Evolutionary conservation across 2,888 invertebrate genomes (phyloP).

Genomic region (Holacanthella duospinosa): DNA sequence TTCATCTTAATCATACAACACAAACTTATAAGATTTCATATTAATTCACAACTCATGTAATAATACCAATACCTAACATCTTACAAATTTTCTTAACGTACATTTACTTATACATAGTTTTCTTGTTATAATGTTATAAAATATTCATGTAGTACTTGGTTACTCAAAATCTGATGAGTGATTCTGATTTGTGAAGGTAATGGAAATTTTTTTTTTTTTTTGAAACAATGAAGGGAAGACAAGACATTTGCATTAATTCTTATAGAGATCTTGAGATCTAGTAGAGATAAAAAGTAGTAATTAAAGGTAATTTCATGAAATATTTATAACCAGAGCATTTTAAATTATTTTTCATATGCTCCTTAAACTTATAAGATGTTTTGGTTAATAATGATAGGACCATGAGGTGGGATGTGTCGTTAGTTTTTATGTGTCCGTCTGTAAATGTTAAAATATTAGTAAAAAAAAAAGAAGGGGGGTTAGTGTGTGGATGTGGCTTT

Average conservation of each 20-base stretch:
- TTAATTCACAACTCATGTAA: too few species aligned
- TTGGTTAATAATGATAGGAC: conserved; percentile 35
- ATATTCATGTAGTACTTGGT: too few species aligned
- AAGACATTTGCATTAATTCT: conserved; percentile 37
- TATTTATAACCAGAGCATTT: conserved; percentile 30
- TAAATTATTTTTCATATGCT: neutral
- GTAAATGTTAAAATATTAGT: too few species aligned
- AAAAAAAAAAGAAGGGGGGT: too few species aligned
- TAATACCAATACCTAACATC: too few species aligned
- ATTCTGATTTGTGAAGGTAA: conserved; percentile 3
- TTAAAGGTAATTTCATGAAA: conserved; percentile 38
- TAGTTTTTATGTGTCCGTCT: conserved; percentile 37
- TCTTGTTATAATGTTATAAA: neutral
- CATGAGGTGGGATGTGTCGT: conserved; percentile 38
- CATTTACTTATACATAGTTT: too few species aligned
- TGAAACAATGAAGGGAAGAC: conserved; percentile 28
- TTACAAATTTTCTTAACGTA: too few species aligned
- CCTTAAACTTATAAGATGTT: neutral
- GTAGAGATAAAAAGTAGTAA: conserved; percentile 26
- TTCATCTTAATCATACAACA: too few species aligned
- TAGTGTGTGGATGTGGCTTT: too few species aligned
- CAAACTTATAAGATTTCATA: too few species aligned
- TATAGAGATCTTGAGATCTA: conserved; percentile 10
- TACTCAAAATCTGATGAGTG: neutral
- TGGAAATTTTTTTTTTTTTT: too few species aligned